Evolutionary conservation across 1,140 invertebrate species (phyloP).

Genomic region (Drosophila nasuta): DNA sequence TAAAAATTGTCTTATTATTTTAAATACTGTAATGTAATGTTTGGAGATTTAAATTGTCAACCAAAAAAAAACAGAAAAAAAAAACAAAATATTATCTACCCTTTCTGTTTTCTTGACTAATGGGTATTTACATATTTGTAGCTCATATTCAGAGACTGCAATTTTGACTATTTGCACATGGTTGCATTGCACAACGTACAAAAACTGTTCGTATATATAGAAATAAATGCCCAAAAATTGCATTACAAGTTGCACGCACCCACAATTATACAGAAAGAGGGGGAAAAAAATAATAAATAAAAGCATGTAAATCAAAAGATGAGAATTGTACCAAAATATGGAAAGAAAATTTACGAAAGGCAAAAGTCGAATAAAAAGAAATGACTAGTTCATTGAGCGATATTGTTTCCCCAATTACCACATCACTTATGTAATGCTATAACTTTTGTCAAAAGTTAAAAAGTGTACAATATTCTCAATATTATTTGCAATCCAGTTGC

Average conservation of each 20-base stretch:
- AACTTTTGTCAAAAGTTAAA: not conserved
- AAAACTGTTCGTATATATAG: constrained; percentile 20
- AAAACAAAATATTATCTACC: not conserved
- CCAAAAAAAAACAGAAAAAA: too few relatives aligned
- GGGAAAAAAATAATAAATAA: constrained; percentile 2
- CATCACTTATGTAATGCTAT: not conserved
- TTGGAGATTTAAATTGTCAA: not conserved
- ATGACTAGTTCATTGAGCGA: not conserved
- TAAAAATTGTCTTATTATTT: not conserved
- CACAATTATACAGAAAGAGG: constrained; percentile 13
- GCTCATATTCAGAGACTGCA: constrained; percentile 32
- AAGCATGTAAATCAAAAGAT: not conserved
- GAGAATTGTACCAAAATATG: constrained; percentile 4
- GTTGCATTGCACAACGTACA: constrained; percentile 8
- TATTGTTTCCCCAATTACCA: not conserved
- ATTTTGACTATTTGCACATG: constrained; percentile 42
- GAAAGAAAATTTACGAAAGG: not conserved
- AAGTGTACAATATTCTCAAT: not conserved
- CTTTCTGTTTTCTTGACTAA: not conserved
- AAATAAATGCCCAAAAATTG: constrained; percentile 47
- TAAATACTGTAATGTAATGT: not conserved
- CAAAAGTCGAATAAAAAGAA: not conserved
- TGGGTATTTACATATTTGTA: constrained; percentile 13
- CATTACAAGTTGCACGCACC: constrained; percentile 6
- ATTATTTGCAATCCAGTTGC: not conserved